phyloP scores from a whole-genome alignment of 1,140 invertebrate genomes.

The Reticulitermes speratus region DNA sequence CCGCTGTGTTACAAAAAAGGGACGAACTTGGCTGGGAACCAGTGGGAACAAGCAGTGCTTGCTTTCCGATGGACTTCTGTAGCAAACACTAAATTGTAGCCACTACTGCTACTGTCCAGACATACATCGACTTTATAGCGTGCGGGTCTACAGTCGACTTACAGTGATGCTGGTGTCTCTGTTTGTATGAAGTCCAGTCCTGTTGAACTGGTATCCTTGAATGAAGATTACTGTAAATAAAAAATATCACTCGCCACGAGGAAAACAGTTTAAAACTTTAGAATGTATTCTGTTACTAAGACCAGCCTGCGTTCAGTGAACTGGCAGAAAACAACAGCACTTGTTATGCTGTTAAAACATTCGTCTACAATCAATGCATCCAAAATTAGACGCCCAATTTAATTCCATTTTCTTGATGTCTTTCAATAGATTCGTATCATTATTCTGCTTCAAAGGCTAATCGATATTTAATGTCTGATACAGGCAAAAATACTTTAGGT shows the following conservation, averaged over 20 bases:
- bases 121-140: not conserved
- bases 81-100: slow-evolving; percentile 3
- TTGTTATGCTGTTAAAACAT: too few species aligned
- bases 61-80: not conserved
- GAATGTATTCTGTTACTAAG: not conserved
- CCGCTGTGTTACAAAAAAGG: not conserved
- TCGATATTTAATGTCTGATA: too few species aligned
- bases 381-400: too few species aligned
- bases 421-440: too few species aligned
- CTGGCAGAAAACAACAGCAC: too few species aligned
- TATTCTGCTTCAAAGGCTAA: too few species aligned
- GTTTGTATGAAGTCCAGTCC: not conserved
- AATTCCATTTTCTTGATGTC: too few species aligned
- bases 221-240: not conserved
- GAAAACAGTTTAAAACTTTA: not conserved
- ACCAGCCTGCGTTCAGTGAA: too few species aligned
- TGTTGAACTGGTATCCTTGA: not conserved
- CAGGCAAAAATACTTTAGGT: too few species aligned
- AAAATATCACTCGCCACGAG: not conserved
- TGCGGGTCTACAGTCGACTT: not conserved
- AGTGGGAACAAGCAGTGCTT: not conserved
- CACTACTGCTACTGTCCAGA: not conserved
- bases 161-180: not conserved
- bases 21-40: slow-evolving; percentile 3
- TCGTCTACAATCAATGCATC: too few species aligned